Evolutionary conservation across 2,888 invertebrate genomes (phyloP).

Genomic region (Leistus spinibarbis): DNA sequence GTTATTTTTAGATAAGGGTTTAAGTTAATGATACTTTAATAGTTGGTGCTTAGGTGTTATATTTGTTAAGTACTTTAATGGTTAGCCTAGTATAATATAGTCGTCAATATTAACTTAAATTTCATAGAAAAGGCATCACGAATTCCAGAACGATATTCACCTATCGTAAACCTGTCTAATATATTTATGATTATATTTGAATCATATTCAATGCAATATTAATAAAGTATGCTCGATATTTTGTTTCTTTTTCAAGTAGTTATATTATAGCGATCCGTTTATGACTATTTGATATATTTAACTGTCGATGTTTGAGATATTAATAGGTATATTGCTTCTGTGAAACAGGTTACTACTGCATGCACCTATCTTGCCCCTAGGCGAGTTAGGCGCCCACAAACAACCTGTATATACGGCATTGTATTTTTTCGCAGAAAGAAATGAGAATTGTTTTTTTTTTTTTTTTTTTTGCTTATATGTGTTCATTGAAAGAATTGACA

Average conservation of each 20-base stretch:
- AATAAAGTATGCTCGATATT: background rate
- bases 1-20: background rate
- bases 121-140: background rate
- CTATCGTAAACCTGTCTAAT: background rate
- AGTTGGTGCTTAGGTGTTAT: background rate
- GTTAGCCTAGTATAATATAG: too few relatives aligned
- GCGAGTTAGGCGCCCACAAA: background rate
- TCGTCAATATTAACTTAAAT: too few relatives aligned
- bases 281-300: conserved; percentile 5
- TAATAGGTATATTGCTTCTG: background rate
- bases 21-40: background rate
- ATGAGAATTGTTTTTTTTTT: background rate
- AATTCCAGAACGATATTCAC: background rate
- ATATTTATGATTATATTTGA: background rate
- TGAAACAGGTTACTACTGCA: background rate
- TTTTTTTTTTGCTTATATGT: background rate
- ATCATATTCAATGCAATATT: background rate
- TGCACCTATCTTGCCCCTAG: background rate
- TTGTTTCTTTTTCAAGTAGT: background rate
- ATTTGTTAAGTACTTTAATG: too few relatives aligned
- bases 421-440: background rate
- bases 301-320: conserved; percentile 10
- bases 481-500: background rate
- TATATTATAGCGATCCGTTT: background rate
- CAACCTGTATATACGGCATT: background rate